These are phyloP conservation scores for mouse (Mus musculus) DNA, from an alignment of 2,113 vertebrate genomes.

Conservation along the genomic window GRCm39 chr17:87017001-87017500, in stretches of 20 bases:
- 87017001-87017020: not conserved
- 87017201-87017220: constrained; percentile 95
- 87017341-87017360: constrained; percentile 14
- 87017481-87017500: not conserved
- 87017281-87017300: constrained; percentile 97
- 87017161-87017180: constrained; percentile 90
- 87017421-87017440: not conserved
- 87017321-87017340: constrained; percentile 93
- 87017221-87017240: constrained; percentile 95
- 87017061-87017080: constrained; percentile 97
- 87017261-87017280: constrained; percentile 94
- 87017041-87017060: constrained; percentile 97
- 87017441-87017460: not conserved
- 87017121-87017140: constrained; percentile 95
- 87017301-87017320: constrained; percentile 96
- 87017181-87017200: constrained; percentile 95
- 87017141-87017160: constrained; percentile 61
- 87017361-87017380: not conserved
- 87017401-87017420: not conserved
- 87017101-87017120: constrained; percentile 95
- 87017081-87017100: constrained; percentile 96
- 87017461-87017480: not conserved
- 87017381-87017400: not conserved
- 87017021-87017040: constrained; percentile 77
- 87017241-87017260: constrained; percentile 95